Evolutionary conservation across 1,140 invertebrate genomes (phyloP).

Genomic region (Meloidogyne exigua): DNA sequence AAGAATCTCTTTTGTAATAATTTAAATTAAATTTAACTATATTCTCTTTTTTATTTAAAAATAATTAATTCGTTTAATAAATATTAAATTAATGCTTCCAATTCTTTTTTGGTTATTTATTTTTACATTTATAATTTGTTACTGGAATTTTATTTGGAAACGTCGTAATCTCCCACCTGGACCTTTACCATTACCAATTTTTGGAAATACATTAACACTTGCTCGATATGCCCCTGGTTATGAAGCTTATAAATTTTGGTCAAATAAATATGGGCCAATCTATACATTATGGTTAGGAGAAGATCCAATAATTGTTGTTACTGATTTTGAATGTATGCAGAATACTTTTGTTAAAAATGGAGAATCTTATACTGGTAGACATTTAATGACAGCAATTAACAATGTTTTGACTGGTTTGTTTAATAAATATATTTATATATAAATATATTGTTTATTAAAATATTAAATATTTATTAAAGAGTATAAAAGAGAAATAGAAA

Average conservation of each 20-base stretch:
- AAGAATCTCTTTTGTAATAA: too few species aligned
- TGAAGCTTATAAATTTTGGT: slow-evolving; percentile 26
- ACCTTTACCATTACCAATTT: slow-evolving; percentile 31
- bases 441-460: too few species aligned
- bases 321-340: slow-evolving; percentile 32
- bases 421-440: neutral
- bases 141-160: slow-evolving; percentile 45
- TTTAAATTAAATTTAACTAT: too few species aligned
- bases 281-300: slow-evolving; percentile 38
- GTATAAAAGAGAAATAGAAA: too few species aligned
- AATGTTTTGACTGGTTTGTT: slow-evolving; percentile 19
- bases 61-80: neutral
- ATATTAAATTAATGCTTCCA: neutral
- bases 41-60: neutral
- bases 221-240: slow-evolving; percentile 24
- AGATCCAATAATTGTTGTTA: slow-evolving; percentile 28
- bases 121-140: neutral
- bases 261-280: slow-evolving; percentile 35
- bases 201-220: slow-evolving; percentile 33
- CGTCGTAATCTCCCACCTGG: slow-evolving; percentile 26
- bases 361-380: slow-evolving; percentile 30
- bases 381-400: slow-evolving; percentile 17
- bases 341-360: slow-evolving; percentile 37
- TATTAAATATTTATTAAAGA: too few species aligned
- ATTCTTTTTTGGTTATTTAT: slow-evolving; percentile 13